Evolutionary conservation across 2,797 vertebrate species (phyloP).

Genomic region (Dermochelys coriacea): DNA sequence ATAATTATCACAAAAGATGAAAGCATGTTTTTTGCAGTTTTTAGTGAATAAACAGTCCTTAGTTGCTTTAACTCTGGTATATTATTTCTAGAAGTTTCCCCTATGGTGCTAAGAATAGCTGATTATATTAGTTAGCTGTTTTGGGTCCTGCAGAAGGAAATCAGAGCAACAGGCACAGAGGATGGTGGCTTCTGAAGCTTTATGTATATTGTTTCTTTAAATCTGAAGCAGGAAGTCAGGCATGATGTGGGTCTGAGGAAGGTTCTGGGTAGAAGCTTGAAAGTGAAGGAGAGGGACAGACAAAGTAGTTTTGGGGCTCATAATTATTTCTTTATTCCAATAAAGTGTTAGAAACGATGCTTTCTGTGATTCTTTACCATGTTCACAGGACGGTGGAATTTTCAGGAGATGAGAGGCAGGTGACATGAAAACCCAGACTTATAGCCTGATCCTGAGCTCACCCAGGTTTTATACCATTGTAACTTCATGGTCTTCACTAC

Average conservation of each 20-base stretch:
- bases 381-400: neutral
- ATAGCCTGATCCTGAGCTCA: neutral
- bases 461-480: neutral
- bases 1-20: conserved; percentile 34
- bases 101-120: neutral
- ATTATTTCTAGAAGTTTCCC: conserved; percentile 26
- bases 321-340: neutral
- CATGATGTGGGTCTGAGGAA: neutral
- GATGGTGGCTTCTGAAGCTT: too few relatives aligned
- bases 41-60: conserved; percentile 60
- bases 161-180: neutral
- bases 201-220: neutral
- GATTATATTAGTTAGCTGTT: neutral
- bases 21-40: conserved; percentile 34
- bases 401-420: neutral
- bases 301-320: neutral
- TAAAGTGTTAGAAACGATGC: neutral
- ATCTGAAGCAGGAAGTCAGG: neutral
- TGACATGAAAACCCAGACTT: neutral
- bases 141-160: neutral
- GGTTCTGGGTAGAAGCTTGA: neutral
- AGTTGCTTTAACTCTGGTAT: conserved; percentile 60
- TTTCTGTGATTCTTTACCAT: neutral
- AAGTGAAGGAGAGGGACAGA: neutral
- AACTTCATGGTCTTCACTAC: neutral